Conservation (phyloP, 2,113 vertebrate species). For the Herpetotheres cachinnans region DNA sequence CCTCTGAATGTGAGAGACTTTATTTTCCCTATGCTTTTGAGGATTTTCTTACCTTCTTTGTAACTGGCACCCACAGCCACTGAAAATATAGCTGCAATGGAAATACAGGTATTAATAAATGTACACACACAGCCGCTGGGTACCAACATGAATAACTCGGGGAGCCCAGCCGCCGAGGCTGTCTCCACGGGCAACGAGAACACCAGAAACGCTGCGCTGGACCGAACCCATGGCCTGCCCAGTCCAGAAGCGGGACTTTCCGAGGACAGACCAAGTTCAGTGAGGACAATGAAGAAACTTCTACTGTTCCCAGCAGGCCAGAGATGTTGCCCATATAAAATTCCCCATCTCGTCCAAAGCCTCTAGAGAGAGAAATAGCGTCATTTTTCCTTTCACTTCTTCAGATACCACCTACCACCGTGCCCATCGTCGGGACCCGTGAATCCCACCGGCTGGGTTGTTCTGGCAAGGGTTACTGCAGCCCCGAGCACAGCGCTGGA, state of each 20-base stretch:
- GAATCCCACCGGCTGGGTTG: too few relatives aligned
- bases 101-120: neutral
- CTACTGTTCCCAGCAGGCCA: neutral
- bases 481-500: neutral
- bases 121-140: neutral
- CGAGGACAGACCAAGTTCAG: neutral
- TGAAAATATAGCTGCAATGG: rapidly evolving
- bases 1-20: neutral
- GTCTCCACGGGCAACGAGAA: neutral
- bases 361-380: neutral
- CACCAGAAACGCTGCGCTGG: neutral
- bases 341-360: neutral
- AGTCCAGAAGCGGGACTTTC: neutral
- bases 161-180: rapidly evolving
- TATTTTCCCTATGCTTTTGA: neutral
- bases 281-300: neutral
- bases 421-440: neutral
- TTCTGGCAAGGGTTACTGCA: neutral
- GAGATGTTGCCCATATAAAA: neutral
- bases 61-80: neutral
- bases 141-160: neutral
- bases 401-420: neutral
- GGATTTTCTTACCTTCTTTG: neutral
- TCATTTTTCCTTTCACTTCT: neutral
- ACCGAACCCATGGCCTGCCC: neutral